These are phyloP conservation scores for Lepas anatifera DNA, from an alignment of 2,888 invertebrate species.

Conservation along the genomic window DNA sequence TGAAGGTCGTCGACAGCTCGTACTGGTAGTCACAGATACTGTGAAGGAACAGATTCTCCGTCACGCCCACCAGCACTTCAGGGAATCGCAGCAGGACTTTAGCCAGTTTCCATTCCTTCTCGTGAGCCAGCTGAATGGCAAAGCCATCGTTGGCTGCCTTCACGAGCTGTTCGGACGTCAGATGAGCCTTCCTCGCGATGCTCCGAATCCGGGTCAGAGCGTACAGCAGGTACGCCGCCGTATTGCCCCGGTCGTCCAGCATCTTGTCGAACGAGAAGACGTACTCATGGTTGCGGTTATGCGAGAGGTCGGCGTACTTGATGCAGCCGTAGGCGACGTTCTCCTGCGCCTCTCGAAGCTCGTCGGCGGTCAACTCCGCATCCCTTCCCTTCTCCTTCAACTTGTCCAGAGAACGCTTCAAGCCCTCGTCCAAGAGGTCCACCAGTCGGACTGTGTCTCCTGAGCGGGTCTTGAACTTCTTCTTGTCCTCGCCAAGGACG, in stretches of 20 bases:
- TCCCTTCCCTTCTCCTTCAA: constrained; percentile 76
- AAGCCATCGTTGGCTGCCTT: constrained; percentile 46
- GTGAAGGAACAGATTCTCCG: constrained; percentile 70
- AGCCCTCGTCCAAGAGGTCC: constrained; percentile 80
- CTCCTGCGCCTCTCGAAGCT: constrained; percentile 69
- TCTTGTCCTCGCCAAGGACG: constrained; percentile 94
- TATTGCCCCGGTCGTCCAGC: constrained; percentile 98
- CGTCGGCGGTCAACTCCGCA: constrained; percentile 63
- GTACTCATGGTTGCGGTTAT: constrained; percentile 49
- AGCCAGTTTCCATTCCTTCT: constrained; percentile 84
- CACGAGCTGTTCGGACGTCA: constrained; percentile 47
- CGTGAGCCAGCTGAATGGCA: constrained; percentile 59
- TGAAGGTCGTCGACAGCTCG: constrained; percentile 81
- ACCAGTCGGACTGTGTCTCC: constrained; percentile 84
- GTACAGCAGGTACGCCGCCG: constrained; percentile 93
- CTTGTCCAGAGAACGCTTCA: constrained; percentile 67
- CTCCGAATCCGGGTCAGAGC: constrained; percentile 87
- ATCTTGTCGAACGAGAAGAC: constrained; percentile 45
- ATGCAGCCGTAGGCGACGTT: constrained; percentile 96
- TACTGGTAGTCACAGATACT: constrained; percentile 89
- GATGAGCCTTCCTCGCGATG: constrained; percentile 61
- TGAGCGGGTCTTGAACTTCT: constrained; percentile 96
- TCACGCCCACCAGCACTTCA: constrained; percentile 68
- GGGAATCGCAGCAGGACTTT: constrained; percentile 64
- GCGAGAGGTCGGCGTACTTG: constrained; percentile 92